phyloP scores from a whole-genome alignment of 2,797 vertebrate species.

The Ptychobarbus kaznakovi region DNA sequence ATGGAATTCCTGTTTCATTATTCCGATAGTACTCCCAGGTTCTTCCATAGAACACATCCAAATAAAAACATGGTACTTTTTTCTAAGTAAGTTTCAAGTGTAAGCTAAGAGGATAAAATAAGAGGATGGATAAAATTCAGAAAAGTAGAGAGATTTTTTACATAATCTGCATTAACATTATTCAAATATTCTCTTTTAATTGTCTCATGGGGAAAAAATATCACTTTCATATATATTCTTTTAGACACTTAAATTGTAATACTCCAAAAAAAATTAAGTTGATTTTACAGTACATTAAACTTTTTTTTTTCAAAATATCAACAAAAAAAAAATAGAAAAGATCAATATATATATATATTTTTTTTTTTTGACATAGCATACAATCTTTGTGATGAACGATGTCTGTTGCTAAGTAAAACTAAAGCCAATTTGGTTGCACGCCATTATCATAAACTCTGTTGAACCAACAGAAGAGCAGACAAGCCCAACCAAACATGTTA shows the following conservation, averaged over 20 bases:
- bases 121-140: too few species aligned
- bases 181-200: background rate
- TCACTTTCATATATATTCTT: too few species aligned
- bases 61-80: background rate
- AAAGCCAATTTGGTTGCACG: background rate
- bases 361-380: background rate
- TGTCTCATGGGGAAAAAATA: background rate
- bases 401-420: constrained; percentile 12
- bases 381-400: background rate
- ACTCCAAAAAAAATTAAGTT: background rate
- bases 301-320: too few species aligned
- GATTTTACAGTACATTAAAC: background rate
- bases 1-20: background rate
- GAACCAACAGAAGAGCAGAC: constrained; percentile 5
- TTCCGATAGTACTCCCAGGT: background rate
- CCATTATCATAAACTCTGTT: constrained; percentile 38
- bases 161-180: background rate
- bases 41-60: background rate
- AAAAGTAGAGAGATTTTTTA: background rate
- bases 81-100: background rate
- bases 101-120: background rate
- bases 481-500: constrained; percentile 19
- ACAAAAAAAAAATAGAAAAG: too few species aligned
- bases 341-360: too few species aligned
- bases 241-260: too few species aligned